phyloP scores from a whole-genome alignment of 1,140 invertebrate species.

The Aphelenchoides fujianensis region DNA sequence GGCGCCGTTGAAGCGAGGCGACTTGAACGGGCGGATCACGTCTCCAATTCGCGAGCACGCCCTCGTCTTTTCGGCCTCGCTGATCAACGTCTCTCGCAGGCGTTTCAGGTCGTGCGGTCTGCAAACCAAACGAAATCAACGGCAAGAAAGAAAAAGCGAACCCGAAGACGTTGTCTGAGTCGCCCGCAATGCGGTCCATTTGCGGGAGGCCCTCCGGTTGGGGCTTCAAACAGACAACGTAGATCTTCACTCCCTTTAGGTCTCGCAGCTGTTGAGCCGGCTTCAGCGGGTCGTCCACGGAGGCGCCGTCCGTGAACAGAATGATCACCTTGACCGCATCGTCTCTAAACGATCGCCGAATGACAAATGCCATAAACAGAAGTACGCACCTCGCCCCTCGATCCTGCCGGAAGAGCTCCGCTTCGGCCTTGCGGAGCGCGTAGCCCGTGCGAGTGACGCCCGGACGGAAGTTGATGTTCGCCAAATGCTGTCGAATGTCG shows the following conservation, averaged over 20 bases:
- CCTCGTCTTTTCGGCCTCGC: constrained; percentile 43
- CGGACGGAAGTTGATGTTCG: constrained; percentile 46
- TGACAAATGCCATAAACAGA: neutral
- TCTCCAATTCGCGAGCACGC: constrained; percentile 53
- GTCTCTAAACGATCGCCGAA: constrained; percentile 31
- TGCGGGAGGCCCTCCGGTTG: constrained; percentile 42
- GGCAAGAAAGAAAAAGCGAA: constrained; percentile 24
- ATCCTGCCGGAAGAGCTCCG: constrained; percentile 49
- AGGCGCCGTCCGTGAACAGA: constrained; percentile 55
- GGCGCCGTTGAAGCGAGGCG: constrained; percentile 4
- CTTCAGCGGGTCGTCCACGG: constrained; percentile 55
- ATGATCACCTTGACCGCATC: constrained; percentile 51
- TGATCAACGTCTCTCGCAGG: constrained; percentile 38
- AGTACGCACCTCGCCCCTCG: constrained; percentile 42
- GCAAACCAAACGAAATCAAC: constrained; percentile 24
- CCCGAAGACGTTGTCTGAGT: constrained; percentile 52
- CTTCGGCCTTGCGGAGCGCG: constrained; percentile 54
- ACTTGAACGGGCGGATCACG: constrained; percentile 5
- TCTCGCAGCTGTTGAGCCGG: constrained; percentile 50
- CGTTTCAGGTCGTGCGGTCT: constrained; percentile 45
- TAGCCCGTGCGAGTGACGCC: constrained; percentile 46
- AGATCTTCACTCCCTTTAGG: constrained; percentile 52
- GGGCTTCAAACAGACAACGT: constrained; percentile 47
- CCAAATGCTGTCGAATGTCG: constrained; percentile 47
- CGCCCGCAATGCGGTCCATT: constrained; percentile 55